Evolutionary conservation across 2,797 vertebrate genomes (phyloP), one percentile per base, ranked within the genome.

Genomic region (Melanotaenia pygmaea): DNA sequence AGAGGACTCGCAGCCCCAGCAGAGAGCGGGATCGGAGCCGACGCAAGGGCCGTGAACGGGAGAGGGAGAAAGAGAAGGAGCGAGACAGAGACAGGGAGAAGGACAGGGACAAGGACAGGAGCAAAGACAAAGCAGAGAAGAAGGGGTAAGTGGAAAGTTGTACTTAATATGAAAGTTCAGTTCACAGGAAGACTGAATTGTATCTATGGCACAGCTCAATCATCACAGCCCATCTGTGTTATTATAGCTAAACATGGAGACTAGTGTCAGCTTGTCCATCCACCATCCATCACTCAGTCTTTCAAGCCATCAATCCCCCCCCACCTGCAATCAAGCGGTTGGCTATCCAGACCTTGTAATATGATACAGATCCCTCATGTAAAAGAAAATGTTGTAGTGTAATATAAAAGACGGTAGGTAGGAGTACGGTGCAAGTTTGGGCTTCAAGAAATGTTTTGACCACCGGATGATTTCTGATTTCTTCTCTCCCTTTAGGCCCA

Each of bases 41-140:
- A 0, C 95, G 94, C 66, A 97, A 95, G 88, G 95, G 90, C 73
- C 93, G 90, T 13, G 95, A 94, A 24, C 94, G 94, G 30, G 96
- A 94, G 0, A 93, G 80, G 70, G 95, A 94, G 12, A 94, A 92
- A 35, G 93, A 92, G 3, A 94, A 87, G 80, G 94, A 89, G 16
- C 94, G 93, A 69, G 96, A 93, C 6, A 75, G 76, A 51, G 95
- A 90, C 56, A 82, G 93, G 70, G 94, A 93, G 66, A 94, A 61
- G 47, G 94, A 93, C 65, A 94, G 64, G 58, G 81, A 88, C 5
- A 85, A 81, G 78, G 94, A 89, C 63, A 97, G 95, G 82, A 95
- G 94, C 34, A 97, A 95, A 88, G 96, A 70, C 47, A 20, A 72
- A 65, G 79, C 70, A 59, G 10, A 88, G 34, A 97, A 95, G 85